Base-by-base conservation (phyloP, 2,888 invertebrate genomes). In the Panopea generosa region DNA sequence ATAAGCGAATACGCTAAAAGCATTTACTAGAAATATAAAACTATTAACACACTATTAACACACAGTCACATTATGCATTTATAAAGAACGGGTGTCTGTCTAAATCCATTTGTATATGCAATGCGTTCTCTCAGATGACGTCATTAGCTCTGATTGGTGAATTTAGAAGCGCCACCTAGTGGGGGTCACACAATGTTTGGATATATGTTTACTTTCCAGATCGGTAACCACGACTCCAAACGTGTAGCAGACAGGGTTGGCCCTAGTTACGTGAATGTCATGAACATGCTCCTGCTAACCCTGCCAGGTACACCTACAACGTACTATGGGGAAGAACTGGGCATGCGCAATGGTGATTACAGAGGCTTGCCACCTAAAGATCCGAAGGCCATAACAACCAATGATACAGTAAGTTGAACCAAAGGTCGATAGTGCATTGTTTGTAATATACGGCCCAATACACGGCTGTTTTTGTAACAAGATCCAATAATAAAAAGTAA, bases 281-380 rank as follows among this genome's bases (percentile, higher is more conserved):
- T 97, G 87, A 96, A 96, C 89, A 96, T 97, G 96, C 91, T 98
- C 60, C 93, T 95, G 22, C 93, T 96, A 89, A 90, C 97, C 20
- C 93, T 98, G 62, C 97, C 97, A 1, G 98, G 98, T 55, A 95
- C 96, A 7, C 96, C 96, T 0, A 95, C 98, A 1, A 96, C 96
- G 0, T 98, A 98, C 89, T 96, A 97, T 84, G 97, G 97, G 0
- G 97, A 97, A 91, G 98, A 98, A 94, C 95, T 97, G 60, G 97
- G 96, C 18, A 96, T 97, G 96, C 93, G 94, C 0, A 95, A 96
- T 88, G 75, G 81, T 3, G 53, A 70, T n/a, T 83, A 90, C 33
- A 66, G 85, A 27, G 90, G 77, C 55, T 68, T 87, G 2, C 83
- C 87, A n/a, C 86, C 87, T 0, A 74, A 80, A 18, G 91, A 91